Percentiles rank a stretch among this genome's conserved stretches.
Evolutionary conservation across 30 jellyfish, hydroid and myxozoan genomes (phyloP).

Genomic region (Pelagia noctiluca): DNA sequence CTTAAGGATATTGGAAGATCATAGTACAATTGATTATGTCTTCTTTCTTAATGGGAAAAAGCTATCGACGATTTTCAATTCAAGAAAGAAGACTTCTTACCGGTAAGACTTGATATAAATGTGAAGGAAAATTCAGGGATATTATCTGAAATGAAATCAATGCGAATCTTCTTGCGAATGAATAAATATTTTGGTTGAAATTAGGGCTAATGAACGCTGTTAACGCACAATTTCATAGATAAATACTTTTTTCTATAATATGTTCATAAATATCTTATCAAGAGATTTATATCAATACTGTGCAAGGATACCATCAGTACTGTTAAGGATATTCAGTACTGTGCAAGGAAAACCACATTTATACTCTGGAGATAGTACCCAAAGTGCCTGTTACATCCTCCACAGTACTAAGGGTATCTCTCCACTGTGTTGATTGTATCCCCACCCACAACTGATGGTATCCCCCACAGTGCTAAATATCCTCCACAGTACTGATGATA

Average conservation of each 20-base stretch:
- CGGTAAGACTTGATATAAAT: constrained; percentile 9
- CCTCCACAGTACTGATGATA: background rate
- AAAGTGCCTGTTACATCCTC: no score
- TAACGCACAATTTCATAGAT: background rate
- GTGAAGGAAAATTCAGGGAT: background rate
- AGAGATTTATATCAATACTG: background rate
- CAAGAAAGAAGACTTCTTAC: constrained; percentile 36
- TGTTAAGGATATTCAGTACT: background rate
- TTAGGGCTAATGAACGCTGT: no score
- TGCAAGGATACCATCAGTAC: background rate
- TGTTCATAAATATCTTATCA: background rate
- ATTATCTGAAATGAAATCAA: background rate
- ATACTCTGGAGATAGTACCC: background rate
- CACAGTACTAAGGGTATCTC: background rate
- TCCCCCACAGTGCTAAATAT: background rate
- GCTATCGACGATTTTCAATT: constrained; percentile 70
- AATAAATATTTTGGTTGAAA: no score
- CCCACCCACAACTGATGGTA: background rate
- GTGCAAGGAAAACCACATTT: background rate
- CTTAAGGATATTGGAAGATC: no score
- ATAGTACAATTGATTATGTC: no score
- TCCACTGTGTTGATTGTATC: background rate
- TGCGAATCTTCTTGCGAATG: background rate
- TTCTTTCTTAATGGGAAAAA: background rate
- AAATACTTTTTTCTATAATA: background rate